Conservation (phyloP, 2,113 vertebrate genomes). For the Phaethon lepturus region DNA sequence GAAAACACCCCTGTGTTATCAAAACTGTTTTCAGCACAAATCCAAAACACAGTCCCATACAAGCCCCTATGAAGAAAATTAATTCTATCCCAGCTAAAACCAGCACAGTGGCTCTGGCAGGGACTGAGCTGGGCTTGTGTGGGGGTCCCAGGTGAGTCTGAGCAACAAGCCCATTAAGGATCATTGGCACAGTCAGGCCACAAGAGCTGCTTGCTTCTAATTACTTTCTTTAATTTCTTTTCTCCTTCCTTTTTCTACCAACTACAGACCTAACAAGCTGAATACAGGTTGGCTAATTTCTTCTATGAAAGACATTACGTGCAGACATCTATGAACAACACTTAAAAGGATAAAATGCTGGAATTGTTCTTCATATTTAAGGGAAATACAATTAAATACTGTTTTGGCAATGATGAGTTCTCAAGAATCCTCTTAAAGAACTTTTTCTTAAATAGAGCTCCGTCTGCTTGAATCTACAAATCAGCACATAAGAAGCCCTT, state of each 20-base stretch:
- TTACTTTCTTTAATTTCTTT: not conserved
- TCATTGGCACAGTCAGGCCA: not conserved
- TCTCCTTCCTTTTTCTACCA: not conserved
- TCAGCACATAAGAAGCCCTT: not conserved
- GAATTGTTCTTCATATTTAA: not conserved
- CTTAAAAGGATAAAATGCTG: not conserved
- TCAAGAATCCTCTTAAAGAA: not conserved
- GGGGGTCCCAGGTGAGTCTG: rapidly evolving
- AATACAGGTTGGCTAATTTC: not conserved
- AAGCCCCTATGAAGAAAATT: not conserved
- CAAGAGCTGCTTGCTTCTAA: not conserved
- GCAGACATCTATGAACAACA: not conserved
- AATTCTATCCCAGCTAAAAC: not conserved
- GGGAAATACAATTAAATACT: not conserved
- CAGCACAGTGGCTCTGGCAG: not conserved
- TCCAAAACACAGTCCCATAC: not conserved
- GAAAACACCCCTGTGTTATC: not conserved
- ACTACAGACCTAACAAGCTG: not conserved
- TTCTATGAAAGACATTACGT: not conserved
- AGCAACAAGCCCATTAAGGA: not conserved
- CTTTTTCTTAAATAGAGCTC: not conserved
- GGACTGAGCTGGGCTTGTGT: too few relatives aligned
- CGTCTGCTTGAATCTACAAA: not conserved
- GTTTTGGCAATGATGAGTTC: not conserved
- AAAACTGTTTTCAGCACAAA: not conserved